phyloP scores from a whole-genome alignment of 2,888 invertebrate genomes.

The Tenthredo distinguenda region DNA sequence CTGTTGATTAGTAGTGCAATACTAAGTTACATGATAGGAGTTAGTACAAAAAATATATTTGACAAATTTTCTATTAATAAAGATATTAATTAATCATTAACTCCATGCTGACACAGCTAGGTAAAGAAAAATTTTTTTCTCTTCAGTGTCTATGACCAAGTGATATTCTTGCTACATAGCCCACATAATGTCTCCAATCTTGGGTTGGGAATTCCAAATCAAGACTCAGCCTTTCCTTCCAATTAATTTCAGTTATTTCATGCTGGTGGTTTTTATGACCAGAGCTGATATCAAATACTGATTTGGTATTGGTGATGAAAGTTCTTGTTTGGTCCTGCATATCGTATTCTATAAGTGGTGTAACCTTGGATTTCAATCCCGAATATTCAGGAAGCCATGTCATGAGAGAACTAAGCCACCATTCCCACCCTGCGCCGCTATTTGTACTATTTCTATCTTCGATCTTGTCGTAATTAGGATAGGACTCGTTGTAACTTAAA shows the following conservation, averaged over 20 bases:
- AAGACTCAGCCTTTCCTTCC: slow-evolving; percentile 66
- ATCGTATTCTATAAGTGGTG: slow-evolving; percentile 21
- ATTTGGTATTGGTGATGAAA: slow-evolving; percentile 62
- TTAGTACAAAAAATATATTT: slow-evolving; percentile 76
- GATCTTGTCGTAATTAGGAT: slow-evolving; percentile 51
- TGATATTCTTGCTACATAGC: slow-evolving; percentile 63
- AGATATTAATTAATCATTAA: background rate
- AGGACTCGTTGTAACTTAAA: slow-evolving; percentile 50
- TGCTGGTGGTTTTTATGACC: slow-evolving; percentile 59
- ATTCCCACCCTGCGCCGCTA: slow-evolving; percentile 62
- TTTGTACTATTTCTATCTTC: slow-evolving; percentile 51
- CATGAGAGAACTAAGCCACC: slow-evolving; percentile 70
- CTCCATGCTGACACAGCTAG: background rate
- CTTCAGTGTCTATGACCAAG: slow-evolving; percentile 63
- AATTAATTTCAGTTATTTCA: slow-evolving; percentile 66
- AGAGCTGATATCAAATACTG: slow-evolving; percentile 58
- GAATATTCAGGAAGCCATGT: slow-evolving; percentile 69
- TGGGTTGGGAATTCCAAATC: slow-evolving; percentile 64
- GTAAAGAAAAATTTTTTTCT: background rate
- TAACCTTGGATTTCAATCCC: slow-evolving; percentile 52
- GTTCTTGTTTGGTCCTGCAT: slow-evolving; percentile 27
- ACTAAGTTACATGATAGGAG: slow-evolving; percentile 58
- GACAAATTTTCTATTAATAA: slow-evolving; percentile 29
- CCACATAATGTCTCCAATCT: slow-evolving; percentile 69
- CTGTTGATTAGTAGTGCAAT: slow-evolving; percentile 55